A percentile compares a stretch with the other conserved stretches of the same genome.
These are phyloP conservation scores for Thyatira batis DNA, from an alignment of 2,888 invertebrate genomes.

Conservation along the genomic window DNA sequence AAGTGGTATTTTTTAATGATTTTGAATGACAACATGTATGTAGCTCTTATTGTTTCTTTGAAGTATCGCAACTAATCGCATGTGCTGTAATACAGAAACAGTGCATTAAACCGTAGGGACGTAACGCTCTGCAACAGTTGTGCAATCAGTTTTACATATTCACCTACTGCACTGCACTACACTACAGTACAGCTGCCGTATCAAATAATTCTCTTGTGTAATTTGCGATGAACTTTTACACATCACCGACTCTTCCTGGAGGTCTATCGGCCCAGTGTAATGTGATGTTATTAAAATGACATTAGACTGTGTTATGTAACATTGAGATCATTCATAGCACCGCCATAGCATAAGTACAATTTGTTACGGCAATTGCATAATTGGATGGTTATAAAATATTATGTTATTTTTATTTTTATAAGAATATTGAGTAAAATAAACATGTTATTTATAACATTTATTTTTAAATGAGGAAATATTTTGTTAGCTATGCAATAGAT, in stretches of 20 bases:
- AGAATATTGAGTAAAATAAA: background rate
- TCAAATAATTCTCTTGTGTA: constrained; percentile 56
- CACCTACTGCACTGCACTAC: constrained; percentile 39
- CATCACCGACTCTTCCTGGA: constrained; percentile 43
- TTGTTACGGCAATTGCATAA: background rate
- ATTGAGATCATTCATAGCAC: constrained; percentile 1
- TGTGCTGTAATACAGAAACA: constrained; percentile 8
- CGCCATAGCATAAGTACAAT: background rate
- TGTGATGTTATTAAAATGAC: constrained; percentile 20
- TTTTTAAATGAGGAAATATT: background rate
- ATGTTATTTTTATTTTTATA: background rate
- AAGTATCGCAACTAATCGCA: background rate
- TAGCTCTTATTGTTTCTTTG: background rate
- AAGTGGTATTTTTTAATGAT: no score
- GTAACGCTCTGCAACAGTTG: constrained; percentile 45
- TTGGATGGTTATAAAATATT: background rate
- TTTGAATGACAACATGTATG: no score
- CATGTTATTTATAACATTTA: background rate
- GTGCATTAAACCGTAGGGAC: constrained; percentile 28
- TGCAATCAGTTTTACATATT: constrained; percentile 51
- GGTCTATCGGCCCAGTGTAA: constrained; percentile 20
- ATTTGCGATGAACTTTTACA: constrained; percentile 52
- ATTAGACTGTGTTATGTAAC: constrained; percentile 12
- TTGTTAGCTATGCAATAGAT: background rate
- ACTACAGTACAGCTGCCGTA: constrained; percentile 41